Conservation (phyloP, 2,888 invertebrate species). For the Aproaerema taeniolella region DNA sequence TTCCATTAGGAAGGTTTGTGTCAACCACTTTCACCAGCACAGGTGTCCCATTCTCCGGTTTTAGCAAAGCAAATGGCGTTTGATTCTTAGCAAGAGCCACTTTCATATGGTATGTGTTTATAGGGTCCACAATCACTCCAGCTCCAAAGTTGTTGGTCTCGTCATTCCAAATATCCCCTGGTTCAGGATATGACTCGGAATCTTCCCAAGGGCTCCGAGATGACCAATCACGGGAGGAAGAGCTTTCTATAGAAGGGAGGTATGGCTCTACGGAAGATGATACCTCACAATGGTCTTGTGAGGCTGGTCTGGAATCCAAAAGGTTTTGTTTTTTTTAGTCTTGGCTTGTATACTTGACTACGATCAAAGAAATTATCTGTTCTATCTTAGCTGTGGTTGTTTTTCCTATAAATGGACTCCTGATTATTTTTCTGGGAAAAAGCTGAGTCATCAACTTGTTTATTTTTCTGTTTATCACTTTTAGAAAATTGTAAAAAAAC, state of each 20-base stretch:
- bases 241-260: constrained; percentile 31
- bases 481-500: too few relatives aligned
- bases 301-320: constrained; percentile 30
- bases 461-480: too few relatives aligned
- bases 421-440: too few relatives aligned
- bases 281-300: constrained; percentile 54
- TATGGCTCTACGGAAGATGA: constrained; percentile 57
- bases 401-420: too few relatives aligned
- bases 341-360: too few relatives aligned
- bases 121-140: constrained; percentile 83
- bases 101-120: constrained; percentile 84
- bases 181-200: constrained; percentile 27
- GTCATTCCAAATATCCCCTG: constrained; percentile 29
- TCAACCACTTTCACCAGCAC: constrained; percentile 82
- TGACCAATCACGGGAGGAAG: constrained; percentile 26
- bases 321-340: neutral
- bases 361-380: too few relatives aligned
- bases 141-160: constrained; percentile 40
- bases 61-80: constrained; percentile 83
- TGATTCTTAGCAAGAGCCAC: constrained; percentile 80
- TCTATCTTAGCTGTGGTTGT: too few relatives aligned
- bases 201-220: constrained; percentile 36
- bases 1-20: constrained; percentile 62
- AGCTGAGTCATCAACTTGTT: too few relatives aligned
- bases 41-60: constrained; percentile 81